Conservation (phyloP, 2,113 vertebrate species). For the Ageneiosus marmoratus region DNA sequence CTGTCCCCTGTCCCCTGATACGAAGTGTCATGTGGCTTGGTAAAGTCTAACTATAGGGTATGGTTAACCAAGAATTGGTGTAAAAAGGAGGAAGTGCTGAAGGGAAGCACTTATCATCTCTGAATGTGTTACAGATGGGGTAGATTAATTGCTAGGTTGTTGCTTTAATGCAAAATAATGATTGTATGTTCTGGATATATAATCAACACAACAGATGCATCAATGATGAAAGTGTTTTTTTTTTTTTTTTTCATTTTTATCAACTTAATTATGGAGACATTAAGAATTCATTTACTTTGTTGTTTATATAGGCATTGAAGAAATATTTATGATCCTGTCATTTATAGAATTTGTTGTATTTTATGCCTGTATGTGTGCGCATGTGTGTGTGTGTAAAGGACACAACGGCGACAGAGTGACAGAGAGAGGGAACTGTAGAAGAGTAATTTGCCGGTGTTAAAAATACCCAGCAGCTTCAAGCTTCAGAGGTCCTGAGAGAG, state of each 20-base stretch:
- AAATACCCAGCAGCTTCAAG: constrained; percentile 56
- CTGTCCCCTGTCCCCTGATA: no score
- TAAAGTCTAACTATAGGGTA: no score
- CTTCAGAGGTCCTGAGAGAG: constrained; percentile 53
- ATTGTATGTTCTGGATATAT: not conserved
- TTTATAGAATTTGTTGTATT: not conserved
- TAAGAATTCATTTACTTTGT: not conserved
- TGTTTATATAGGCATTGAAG: not conserved
- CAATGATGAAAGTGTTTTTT: not conserved
- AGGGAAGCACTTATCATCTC: no score
- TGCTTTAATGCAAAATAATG: not conserved
- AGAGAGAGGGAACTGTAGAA: constrained; percentile 9
- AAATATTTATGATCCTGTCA: not conserved
- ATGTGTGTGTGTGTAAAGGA: not conserved
- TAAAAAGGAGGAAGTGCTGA: no score
- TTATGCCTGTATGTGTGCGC: not conserved
- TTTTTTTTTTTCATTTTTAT: not conserved
- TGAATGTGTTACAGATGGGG: no score
- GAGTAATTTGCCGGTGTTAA: constrained; percentile 47
- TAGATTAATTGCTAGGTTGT: not conserved
- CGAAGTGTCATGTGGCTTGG: no score
- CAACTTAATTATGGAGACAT: not conserved
- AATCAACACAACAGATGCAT: not conserved
- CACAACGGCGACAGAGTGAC: not conserved
- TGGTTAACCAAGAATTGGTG: no score